phyloP scores from a whole-genome alignment of 2,888 invertebrate species.

The Salticus scenicus region DNA sequence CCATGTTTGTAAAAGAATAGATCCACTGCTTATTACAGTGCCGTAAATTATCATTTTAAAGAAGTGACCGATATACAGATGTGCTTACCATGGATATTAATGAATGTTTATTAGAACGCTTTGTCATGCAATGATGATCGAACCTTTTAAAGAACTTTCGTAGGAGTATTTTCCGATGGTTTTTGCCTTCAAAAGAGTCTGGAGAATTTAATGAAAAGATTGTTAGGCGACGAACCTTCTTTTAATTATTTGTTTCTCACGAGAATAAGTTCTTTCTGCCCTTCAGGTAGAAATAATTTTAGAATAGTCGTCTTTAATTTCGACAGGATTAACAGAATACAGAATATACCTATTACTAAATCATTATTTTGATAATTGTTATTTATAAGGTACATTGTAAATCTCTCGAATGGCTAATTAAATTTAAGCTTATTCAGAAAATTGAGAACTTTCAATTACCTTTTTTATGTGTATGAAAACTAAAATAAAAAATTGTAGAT shows the following conservation, averaged over 20 bases:
- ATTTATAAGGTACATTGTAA: no score
- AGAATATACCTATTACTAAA: no score
- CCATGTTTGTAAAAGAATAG: constrained; percentile 26
- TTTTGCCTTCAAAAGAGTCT: background rate
- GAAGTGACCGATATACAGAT: constrained; percentile 1
- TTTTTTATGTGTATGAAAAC: no score
- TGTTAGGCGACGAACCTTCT: background rate
- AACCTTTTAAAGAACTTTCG: constrained; percentile 19
- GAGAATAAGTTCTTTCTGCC: background rate
- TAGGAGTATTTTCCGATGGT: constrained; percentile 23
- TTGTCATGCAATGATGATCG: constrained; percentile 46
- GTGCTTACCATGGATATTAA: constrained; percentile 28
- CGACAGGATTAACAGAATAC: no score
- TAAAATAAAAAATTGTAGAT: no score
- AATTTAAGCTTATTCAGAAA: no score
- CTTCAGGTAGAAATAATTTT: no score
- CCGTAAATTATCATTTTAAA: constrained; percentile 55
- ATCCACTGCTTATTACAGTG: constrained; percentile 45
- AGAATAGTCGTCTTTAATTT: no score
- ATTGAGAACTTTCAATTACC: no score
- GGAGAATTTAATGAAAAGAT: background rate
- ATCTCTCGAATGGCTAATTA: no score
- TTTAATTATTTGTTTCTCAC: constrained; percentile 9
- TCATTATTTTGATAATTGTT: no score
- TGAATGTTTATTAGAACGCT: constrained; percentile 43